Conservation (phyloP, 2,797 vertebrate genomes). For the Periparus ater region DNA sequence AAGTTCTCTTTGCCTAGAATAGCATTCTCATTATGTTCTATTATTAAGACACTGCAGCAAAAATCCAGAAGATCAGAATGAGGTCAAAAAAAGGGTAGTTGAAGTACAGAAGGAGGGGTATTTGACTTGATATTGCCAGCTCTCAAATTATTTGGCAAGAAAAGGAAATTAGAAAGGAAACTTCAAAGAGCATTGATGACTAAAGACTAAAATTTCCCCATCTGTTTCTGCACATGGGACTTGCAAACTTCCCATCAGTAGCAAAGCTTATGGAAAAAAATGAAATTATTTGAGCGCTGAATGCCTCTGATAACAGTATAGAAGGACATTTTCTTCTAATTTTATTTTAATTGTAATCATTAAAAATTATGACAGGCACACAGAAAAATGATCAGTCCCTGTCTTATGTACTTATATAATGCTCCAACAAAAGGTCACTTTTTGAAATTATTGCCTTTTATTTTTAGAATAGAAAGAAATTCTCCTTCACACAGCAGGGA, state of each 20-base stretch:
- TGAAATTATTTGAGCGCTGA: neutral
- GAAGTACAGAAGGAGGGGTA: neutral
- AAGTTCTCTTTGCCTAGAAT: neutral
- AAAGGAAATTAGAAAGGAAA: constrained; percentile 50
- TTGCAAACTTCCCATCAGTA: neutral
- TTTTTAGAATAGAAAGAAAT: constrained; percentile 32
- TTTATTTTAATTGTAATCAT: constrained; percentile 25
- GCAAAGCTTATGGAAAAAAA: neutral
- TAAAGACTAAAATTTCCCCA: constrained; percentile 32
- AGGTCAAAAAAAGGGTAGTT: constrained; percentile 3
- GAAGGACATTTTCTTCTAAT: neutral
- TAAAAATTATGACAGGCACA: constrained; percentile 12
- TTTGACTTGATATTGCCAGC: constrained; percentile 8
- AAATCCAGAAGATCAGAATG: neutral
- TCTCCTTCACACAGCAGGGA: neutral
- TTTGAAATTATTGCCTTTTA: neutral
- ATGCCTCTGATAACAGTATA: neutral
- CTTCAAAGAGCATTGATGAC: constrained; percentile 49
- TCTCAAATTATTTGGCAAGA: constrained; percentile 57
- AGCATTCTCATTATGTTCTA: neutral
- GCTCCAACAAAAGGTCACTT: constrained; percentile 23
- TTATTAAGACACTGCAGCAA: neutral
- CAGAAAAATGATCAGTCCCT: neutral
- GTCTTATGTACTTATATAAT: neutral
- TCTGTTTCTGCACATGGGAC: constrained; percentile 34